Base-by-base conservation (phyloP, 2,113 vertebrate genomes). In the Phaethornis superciliosus region DNA sequence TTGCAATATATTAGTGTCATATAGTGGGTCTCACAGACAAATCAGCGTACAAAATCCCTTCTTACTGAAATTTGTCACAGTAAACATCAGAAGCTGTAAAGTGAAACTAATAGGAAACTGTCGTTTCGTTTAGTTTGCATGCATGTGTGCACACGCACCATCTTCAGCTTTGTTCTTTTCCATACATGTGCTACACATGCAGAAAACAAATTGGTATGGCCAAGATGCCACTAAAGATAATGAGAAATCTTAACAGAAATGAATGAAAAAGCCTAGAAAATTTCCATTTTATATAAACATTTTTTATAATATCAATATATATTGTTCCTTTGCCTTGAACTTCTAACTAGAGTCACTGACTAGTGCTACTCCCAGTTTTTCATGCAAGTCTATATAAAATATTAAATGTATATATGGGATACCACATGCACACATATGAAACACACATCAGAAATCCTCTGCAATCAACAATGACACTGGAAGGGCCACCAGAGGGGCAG, bases 41-140 rank as follows among this genome's bases (percentile, higher is more conserved):
- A 95, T 82, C 78, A 83, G 87, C 93, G 85, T 85, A 89, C 12
- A 82, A 92, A 96, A 93, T 91, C 67, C 80, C 20, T n/a, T 91
- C 89, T 83, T 74, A 87, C 55, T 74, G 91, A 93, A 89, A 94
- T 95, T 94, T 89, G 87, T 93, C 81, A 91, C 89, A 95, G 78
- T 37, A 91, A 91, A 85, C 84, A 89, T 89, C 84, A 95, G 93
- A 95, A 96, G 84, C 70, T 59, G 54, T 51, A 96, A 91, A 93
- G 70, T 80, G 81, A 95, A 85, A 28, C 81, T 82, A 76, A 89
- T 2, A 74, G 55, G 78, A 89, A 95, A 59, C 59, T 55, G 54
- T 69, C 55, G 60, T 74, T 35, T 59, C 54, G 40, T 58, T 42
- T 52, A 68, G 79, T 80, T 77, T 76, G 77, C 4, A 4, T 14